These are phyloP conservation scores for Coboldia fuscipes DNA, from an alignment of 1,140 invertebrate genomes.

Conservation along the genomic window DNA sequence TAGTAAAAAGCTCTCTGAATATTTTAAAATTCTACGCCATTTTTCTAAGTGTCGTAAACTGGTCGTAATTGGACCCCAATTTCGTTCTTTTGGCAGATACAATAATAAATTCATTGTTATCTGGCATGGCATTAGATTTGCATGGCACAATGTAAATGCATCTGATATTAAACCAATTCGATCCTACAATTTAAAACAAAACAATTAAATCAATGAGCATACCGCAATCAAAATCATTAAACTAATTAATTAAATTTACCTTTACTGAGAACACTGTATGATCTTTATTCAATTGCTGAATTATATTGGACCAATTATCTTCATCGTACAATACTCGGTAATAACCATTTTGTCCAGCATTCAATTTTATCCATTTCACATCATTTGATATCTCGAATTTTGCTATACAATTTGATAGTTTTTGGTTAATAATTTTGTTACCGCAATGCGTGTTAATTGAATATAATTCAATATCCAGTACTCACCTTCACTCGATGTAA, in stretches of 20 bases:
- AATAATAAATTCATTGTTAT: constrained; percentile 42
- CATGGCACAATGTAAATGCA: constrained; percentile 49
- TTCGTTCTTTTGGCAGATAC: constrained; percentile 47
- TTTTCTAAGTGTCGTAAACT: constrained; percentile 41
- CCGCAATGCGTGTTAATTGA: too few relatives aligned
- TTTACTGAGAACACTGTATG: constrained; percentile 38
- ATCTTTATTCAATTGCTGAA: constrained; percentile 40
- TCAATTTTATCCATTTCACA: constrained; percentile 64
- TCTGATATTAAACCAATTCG: constrained; percentile 51
- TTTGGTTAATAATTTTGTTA: too few relatives aligned
- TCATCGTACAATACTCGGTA: constrained; percentile 71
- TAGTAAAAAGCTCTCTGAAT: constrained; percentile 37
- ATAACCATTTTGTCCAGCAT: constrained; percentile 69
- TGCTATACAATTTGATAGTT: too few relatives aligned
- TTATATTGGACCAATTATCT: constrained; percentile 50
- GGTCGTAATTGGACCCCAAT: constrained; percentile 52
- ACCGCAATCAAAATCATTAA: not conserved
- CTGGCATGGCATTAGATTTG: constrained; percentile 40
- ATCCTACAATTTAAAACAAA: constrained; percentile 22
- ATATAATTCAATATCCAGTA: too few relatives aligned
- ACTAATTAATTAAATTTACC: constrained; percentile 9
- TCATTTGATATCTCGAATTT: constrained; percentile 37
- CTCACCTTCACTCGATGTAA: too few relatives aligned
- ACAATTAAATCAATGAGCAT: not conserved
- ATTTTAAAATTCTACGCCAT: constrained; percentile 44